Evolutionary conservation across 2,113 vertebrate species (phyloP).

Genomic region (Psittacara wagleri): DNA sequence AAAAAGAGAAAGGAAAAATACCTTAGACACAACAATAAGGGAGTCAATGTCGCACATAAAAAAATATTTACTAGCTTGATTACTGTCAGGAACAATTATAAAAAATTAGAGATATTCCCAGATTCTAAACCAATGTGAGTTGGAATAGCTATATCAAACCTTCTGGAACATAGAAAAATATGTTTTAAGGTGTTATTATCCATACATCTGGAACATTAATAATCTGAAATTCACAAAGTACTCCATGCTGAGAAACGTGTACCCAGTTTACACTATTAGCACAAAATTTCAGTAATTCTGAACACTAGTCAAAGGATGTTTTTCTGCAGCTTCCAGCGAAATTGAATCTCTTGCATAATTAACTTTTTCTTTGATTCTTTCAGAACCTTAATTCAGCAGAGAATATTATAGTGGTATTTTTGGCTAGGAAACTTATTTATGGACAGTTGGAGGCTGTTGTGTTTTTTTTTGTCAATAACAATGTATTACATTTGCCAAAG

Average conservation of each 20-base stretch:
- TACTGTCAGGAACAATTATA: neutral
- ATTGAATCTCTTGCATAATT: neutral
- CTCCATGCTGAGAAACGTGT: neutral
- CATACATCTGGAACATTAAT: neutral
- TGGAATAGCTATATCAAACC: neutral
- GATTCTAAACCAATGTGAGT: neutral
- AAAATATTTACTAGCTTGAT: neutral
- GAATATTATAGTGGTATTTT: neutral
- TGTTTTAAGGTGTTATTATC: neutral
- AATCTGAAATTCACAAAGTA: neutral
- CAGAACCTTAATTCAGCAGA: neutral
- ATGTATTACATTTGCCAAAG: neutral
- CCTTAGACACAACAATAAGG: neutral
- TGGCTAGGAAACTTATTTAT: neutral
- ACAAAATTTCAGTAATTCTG: neutral
- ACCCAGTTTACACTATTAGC: neutral
- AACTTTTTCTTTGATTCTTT: neutral
- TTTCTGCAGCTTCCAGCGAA: neutral
- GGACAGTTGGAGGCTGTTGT: neutral
- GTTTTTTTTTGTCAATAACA: neutral
- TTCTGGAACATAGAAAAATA: neutral
- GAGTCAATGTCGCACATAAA: neutral
- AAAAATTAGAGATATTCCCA: neutral
- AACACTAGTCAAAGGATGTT: neutral
- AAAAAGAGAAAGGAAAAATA: neutral